Base-by-base conservation (phyloP, 2,888 invertebrate species). In the Drosophila fulvimacula region DNA sequence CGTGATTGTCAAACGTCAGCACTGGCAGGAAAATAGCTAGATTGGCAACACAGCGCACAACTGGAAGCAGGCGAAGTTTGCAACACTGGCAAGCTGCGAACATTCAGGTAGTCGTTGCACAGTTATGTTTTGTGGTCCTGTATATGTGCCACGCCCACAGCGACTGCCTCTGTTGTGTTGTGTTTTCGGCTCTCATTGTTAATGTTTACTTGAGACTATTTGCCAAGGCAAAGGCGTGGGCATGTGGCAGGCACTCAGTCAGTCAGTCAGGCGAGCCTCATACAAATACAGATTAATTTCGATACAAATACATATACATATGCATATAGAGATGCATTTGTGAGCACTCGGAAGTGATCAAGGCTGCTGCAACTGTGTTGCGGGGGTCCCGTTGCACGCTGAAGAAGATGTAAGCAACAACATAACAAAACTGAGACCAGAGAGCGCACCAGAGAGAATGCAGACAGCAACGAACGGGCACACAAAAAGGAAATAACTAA, bases 401-500 rank as follows among this genome's bases (percentile, higher is more conserved):
- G 7, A 7, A 30, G 27, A 30, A 30, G 27, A 30, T 30, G 27
- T 30, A 30, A 30, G 27, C 27, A 30, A 7, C 27, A 30, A 6
- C 27, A 30, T 30, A 30, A 5, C 27, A 30, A 30, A 30, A 30
- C 27, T 7, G 30, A 30, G 46, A 48, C 17, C 6, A 53, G 59
- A 49, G 41, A 72, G 56, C 63, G 32, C 21, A 9, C 19, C n/a
- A 7, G 65, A 62, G 38, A 46, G 46, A 24, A 34, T 19, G 24
- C 51, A 78, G 73, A 69, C 51, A 58, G 58, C 64, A 52, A 72
- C 73, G 79, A 82, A 80, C 70, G 73, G 73, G 75, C 69, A 68
- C 79, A 83, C 84, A 82, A 82, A 87, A 86, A 81, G 83, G 82
- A 87, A 87, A 79, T 87, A 67, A 85, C 87, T 86, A 82, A 85